Evolutionary conservation across 2,797 vertebrate species (phyloP), one percentile per base, ranked within the genome.

Genomic region (Danio choprae): DNA sequence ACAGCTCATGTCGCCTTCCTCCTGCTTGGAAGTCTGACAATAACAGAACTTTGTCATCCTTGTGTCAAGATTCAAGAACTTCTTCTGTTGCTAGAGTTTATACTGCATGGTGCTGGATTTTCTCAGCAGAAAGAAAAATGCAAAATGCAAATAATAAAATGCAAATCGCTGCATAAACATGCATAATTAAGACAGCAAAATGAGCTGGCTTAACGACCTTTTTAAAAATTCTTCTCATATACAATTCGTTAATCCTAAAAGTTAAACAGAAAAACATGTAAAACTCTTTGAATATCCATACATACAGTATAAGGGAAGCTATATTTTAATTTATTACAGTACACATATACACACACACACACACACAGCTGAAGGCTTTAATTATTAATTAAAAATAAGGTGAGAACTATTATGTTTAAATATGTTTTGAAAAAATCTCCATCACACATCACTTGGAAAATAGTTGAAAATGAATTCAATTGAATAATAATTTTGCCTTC

Each of bases 1-100:
- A 77, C 40, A 67, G 53, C 67, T 56, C 60, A 46, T 72, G 71
- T 64, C 11, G 11, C 50, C 65, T 55, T 70, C 67, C 50, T 69
- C 13, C 67, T 41, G 44, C 76, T 69, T 36, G 1, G 18, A 74
- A 60, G 40, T 22, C 7, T 20, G 48, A 62, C 40, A 78, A 82
- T 43, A 62, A 63, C 65, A 12, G 15, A 20, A 65, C 60, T 72
- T 72, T 70, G 15, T 65, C 59, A 62, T 55, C 18, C 43, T 44
- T 43, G 20, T 58, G 15, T 62, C 53, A 44, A n/a, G 60, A 41
- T 4, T 43, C 50, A 22, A 62, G 64, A 81, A 78, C 53, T 10
- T 22, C 16, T n/a, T 44, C 16, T 40, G 58, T 38, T 50, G 44
- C 29, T 48, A 7, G 22, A 59, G 46, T 77, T 18, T 68, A 5